Percentiles rank a stretch among this genome's conserved stretches.
Evolutionary conservation across 2,888 invertebrate species (phyloP).

Genomic region (Ectemnius lituratus): DNA sequence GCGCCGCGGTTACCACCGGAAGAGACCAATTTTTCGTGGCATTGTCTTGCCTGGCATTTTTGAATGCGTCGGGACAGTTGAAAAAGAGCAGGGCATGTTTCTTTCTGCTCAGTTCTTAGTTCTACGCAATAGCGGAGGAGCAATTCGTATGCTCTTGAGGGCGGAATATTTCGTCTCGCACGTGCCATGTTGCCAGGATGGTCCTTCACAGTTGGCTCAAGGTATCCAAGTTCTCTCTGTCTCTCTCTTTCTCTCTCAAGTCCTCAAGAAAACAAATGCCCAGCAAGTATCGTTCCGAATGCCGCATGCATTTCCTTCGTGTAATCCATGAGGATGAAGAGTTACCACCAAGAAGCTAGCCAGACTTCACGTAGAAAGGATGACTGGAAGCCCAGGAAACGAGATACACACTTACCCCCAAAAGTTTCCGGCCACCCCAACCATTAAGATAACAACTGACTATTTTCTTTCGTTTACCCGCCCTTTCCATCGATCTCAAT

Average conservation of each 20-base stretch:
- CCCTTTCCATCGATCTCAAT: no score
- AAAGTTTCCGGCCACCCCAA: no score
- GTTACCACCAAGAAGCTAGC: background rate
- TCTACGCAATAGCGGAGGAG: background rate
- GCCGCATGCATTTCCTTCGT: background rate
- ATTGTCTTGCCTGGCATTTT: background rate
- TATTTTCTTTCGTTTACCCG: no score
- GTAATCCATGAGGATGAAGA: background rate
- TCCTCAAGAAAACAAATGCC: background rate
- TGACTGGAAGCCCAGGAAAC: no score
- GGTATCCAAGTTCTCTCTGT: no score
- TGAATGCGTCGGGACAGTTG: background rate
- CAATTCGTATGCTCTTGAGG: constrained; percentile 3
- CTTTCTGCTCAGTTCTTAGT: background rate
- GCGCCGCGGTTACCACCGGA: no score
- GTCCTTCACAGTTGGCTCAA: background rate
- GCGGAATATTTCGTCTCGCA: constrained; percentile 4
- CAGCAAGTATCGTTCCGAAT: background rate
- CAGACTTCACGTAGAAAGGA: no score
- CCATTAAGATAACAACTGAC: no score
- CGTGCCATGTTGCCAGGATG: background rate
- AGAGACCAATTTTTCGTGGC: background rate
- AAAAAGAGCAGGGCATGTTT: background rate
- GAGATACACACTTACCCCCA: no score
- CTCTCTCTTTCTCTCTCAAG: no score